Evolutionary conservation across 2,797 vertebrate genomes (phyloP), one percentile per base, ranked within the genome.

Genomic region (Melanotaenia nigrans): DNA sequence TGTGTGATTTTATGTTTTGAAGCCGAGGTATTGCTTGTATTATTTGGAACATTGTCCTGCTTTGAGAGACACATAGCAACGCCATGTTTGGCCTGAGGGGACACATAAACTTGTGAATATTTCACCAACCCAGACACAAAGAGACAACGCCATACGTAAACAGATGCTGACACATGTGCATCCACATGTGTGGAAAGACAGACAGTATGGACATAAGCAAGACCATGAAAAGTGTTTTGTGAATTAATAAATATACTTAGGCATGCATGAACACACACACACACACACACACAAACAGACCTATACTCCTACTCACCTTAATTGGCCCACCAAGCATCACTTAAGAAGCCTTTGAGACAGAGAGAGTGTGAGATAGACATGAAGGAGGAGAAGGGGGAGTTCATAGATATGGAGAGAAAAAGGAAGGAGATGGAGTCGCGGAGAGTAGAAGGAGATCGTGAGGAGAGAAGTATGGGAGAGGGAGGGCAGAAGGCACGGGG

Each of bases 291-390:
- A 64, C 63, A 71, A 22, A 30, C 79, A 82, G 77, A 73, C 78
- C 66, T 78, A 18, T 79, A 81, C 77, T 90, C 73, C 81, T 89
- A 86, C 90, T 93, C 93, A 94, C 93, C 93, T 94, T 94, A 94
- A 95, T 95, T 95, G 93, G 93, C 93, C 93, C 91, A 91, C 91
- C 91, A 92, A 94, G 93, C 92, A 88, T 94, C 93, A 93, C 93
- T 94, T 94, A 93, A 92, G 92, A 94, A 95, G 91, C 92, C 92
- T 95, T 95, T 94, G 92, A 94, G 93, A 92, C 83, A 71, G 87
- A 83, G 77, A 81, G 86, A 79, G 83, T 84, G 88, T 81, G 79
- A 90, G 88, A 91, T 88, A 87, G 88, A 90, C 86, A 70, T 62
- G 77, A 81, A 89, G 87, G 87, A 85, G 84, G 77, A 84, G 84